Conservation (phyloP, 2,888 invertebrate genomes). For the Coelopa pilipes region DNA sequence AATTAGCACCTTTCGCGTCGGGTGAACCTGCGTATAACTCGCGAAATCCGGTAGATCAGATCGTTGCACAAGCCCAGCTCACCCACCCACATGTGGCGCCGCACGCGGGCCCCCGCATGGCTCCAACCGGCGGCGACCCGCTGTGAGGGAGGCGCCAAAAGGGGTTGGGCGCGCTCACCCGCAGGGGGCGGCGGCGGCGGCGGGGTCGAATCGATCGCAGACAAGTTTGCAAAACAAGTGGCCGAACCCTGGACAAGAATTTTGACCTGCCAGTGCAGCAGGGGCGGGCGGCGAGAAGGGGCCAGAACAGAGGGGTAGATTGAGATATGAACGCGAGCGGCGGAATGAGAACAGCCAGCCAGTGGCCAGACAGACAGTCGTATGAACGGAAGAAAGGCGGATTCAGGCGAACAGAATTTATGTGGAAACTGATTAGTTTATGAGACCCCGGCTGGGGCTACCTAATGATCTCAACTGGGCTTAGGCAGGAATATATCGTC, state of each 20-base stretch:
- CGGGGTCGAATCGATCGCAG: not conserved
- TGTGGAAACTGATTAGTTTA: too few relatives aligned
- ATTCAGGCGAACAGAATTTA: too few relatives aligned
- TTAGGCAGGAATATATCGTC: too few relatives aligned
- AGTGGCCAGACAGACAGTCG: too few relatives aligned
- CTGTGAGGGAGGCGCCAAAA: too few relatives aligned
- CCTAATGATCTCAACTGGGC: too few relatives aligned
- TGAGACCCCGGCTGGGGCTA: too few relatives aligned
- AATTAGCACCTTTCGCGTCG: constrained; percentile 33
- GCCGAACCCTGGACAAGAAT: constrained; percentile 32
- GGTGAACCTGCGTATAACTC: constrained; percentile 28
- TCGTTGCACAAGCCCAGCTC: not conserved
- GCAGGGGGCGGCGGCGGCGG: not conserved
- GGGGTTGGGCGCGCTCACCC: too few relatives aligned
- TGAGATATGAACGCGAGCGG: not conserved
- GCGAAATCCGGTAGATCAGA: constrained; percentile 29
- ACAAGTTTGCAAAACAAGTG: constrained; percentile 21
- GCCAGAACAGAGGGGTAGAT: constrained; percentile 6
- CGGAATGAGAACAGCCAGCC: not conserved
- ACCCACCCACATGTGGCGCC: constrained; percentile 33
- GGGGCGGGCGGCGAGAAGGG: not conserved
- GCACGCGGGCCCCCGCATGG: constrained; percentile 3
- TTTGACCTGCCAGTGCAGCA: too few relatives aligned
- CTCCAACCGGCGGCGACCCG: too few relatives aligned
- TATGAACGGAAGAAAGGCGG: too few relatives aligned